Percentiles rank a stretch among this genome's conserved stretches.
Evolutionary conservation across 2,113 vertebrate species (phyloP).

Genomic region (Thryonomys swinderianus): DNA sequence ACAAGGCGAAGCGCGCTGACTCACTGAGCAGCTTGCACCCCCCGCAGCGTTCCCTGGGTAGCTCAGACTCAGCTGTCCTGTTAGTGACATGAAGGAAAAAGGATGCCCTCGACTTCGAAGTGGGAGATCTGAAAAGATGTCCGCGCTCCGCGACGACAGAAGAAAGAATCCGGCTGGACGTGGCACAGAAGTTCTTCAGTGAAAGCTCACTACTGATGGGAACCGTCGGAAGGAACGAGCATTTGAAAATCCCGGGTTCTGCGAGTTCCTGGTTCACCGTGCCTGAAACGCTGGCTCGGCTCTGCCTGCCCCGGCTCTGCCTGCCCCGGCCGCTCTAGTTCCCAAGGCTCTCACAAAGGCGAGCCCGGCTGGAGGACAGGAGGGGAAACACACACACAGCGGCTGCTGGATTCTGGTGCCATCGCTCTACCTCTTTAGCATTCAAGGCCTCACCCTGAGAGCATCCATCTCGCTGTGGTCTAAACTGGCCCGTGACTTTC

Average conservation of each 20-base stretch:
- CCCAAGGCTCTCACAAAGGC: not conserved
- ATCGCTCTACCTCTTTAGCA: constrained; percentile 32
- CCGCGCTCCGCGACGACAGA: not conserved
- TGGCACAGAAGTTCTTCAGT: not conserved
- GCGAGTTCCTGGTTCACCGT: not conserved
- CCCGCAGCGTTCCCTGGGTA: not conserved
- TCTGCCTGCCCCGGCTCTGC: not conserved
- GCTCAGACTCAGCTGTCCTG: not conserved
- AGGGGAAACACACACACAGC: not conserved
- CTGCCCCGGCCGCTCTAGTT: too few relatives aligned
- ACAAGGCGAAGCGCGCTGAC: not conserved
- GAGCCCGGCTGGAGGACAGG: constrained; percentile 39
- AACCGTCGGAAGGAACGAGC: not conserved
- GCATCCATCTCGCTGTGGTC: constrained; percentile 46
- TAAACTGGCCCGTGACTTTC: not conserved
- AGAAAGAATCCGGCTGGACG: not conserved
- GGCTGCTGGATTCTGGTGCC: not conserved
- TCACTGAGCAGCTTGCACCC: not conserved
- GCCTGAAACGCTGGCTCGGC: not conserved
- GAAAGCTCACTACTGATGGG: not conserved
- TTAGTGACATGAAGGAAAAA: not conserved
- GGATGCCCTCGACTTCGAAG: not conserved
- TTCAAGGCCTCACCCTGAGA: constrained; percentile 46
- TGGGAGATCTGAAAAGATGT: not conserved
- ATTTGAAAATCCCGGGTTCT: not conserved